A percentile compares a stretch with the other conserved stretches of the same genome.
These are phyloP conservation scores for Diglossa cyanea DNA, from an alignment of 2,797 vertebrate species.

Conservation along the genomic window DNA sequence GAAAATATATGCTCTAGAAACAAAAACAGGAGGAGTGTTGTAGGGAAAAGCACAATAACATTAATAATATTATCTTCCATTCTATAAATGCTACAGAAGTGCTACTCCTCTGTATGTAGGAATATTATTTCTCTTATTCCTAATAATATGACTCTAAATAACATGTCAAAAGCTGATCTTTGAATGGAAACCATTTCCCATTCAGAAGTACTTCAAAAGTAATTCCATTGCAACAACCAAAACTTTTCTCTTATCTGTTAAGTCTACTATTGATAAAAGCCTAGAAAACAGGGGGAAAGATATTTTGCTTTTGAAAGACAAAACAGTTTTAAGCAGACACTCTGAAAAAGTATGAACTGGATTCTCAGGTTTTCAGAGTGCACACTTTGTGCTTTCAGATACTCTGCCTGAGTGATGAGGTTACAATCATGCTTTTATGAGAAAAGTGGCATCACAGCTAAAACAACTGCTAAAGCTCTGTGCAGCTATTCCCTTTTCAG, in stretches of 20 bases:
- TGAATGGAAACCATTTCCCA: neutral
- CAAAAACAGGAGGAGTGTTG: neutral
- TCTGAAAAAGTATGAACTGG: neutral
- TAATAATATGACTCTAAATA: neutral
- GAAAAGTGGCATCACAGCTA: neutral
- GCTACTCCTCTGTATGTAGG: neutral
- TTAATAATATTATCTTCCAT: neutral
- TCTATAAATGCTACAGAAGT: neutral
- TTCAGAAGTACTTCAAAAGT: neutral
- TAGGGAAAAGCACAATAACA: neutral
- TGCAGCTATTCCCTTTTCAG: neutral
- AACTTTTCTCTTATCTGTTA: neutral
- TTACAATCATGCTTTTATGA: neutral
- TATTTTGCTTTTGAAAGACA: neutral
- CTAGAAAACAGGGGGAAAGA: neutral
- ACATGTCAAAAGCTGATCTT: neutral
- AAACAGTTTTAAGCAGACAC: neutral
- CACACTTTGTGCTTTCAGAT: neutral
- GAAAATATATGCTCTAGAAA: neutral
- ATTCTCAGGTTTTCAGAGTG: neutral
- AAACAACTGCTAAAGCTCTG: neutral
- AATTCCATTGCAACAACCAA: neutral
- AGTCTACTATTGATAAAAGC: neutral
- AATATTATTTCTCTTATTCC: neutral
- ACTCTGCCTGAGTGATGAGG: neutral